Percentiles rank a stretch among this genome's conserved stretches.
phyloP scores from a whole-genome alignment of 2,888 invertebrate genomes.

The Nemapogon koenigi region DNA sequence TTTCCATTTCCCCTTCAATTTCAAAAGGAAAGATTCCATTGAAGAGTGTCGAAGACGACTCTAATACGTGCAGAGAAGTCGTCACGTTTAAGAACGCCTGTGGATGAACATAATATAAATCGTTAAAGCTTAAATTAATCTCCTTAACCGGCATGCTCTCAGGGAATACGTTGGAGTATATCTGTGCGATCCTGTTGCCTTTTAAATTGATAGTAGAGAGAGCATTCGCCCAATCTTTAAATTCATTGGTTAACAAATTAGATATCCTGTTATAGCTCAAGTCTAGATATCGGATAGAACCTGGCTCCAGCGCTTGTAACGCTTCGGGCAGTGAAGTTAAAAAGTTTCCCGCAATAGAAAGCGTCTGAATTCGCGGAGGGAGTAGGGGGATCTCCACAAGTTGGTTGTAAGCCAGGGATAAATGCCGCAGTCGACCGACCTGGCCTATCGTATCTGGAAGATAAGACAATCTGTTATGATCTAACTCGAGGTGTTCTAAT shows the following conservation, averaged over 20 bases:
- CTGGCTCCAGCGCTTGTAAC: slow-evolving; percentile 73
- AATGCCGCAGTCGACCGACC: slow-evolving; percentile 75
- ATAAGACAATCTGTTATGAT: slow-evolving; percentile 75
- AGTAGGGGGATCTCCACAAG: slow-evolving; percentile 65
- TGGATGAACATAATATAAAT: slow-evolving; percentile 80
- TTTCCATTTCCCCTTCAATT: slow-evolving; percentile 74
- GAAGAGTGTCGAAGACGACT: slow-evolving; percentile 85
- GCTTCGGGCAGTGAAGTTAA: slow-evolving; percentile 76
- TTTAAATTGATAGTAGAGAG: slow-evolving; percentile 81
- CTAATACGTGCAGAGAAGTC: slow-evolving; percentile 78
- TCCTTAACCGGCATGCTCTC: slow-evolving; percentile 81
- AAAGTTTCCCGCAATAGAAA: slow-evolving; percentile 83
- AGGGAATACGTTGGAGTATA: slow-evolving; percentile 74
- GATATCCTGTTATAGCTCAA: slow-evolving; percentile 87
- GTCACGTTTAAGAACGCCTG: slow-evolving; percentile 82
- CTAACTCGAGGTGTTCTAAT: slow-evolving; percentile 82
- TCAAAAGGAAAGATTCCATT: slow-evolving; percentile 80
- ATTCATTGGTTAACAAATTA: slow-evolving; percentile 78
- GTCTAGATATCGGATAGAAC: slow-evolving; percentile 80
- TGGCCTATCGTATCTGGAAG: slow-evolving; percentile 75
- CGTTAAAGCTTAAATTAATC: slow-evolving; percentile 90
- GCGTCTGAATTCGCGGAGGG: slow-evolving; percentile 74
- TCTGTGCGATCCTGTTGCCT: slow-evolving; percentile 82
- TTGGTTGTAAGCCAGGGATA: slow-evolving; percentile 83
- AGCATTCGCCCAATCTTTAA: slow-evolving; percentile 78